Conservation (phyloP, 1,140 invertebrate species). For the Pseudoatta argentina region DNA sequence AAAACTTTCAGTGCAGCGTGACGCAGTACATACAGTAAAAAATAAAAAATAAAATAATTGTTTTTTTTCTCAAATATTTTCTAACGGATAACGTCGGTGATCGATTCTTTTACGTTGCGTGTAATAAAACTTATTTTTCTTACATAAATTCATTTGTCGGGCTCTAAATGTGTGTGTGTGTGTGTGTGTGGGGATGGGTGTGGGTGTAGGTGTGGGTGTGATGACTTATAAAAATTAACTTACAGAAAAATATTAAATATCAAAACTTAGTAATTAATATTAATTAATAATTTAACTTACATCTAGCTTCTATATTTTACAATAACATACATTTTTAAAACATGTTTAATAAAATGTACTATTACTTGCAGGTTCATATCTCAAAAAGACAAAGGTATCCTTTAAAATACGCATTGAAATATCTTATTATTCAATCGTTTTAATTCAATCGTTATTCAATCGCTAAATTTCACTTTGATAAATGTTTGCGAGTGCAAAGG, state of each 20-base stretch:
- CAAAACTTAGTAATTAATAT: too few relatives aligned
- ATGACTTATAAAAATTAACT: background rate
- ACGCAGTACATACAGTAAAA: background rate
- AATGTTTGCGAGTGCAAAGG: background rate
- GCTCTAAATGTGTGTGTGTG: too few relatives aligned
- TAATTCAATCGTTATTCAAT: background rate
- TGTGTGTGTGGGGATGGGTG: too few relatives aligned
- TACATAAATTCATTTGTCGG: background rate
- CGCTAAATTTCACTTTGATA: background rate
- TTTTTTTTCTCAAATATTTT: background rate
- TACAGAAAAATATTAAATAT: too few relatives aligned
- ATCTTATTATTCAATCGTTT: conserved; percentile 4
- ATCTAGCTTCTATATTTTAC: background rate
- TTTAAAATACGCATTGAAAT: background rate
- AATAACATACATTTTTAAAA: background rate
- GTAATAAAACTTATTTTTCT: background rate
- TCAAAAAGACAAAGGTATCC: background rate
- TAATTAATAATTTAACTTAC: too few relatives aligned
- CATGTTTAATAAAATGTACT: background rate
- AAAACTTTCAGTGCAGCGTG: background rate
- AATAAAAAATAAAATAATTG: background rate
- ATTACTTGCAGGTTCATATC: background rate
- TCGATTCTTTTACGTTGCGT: background rate
- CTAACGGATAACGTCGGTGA: background rate
- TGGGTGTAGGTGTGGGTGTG: too few relatives aligned